Percentiles rank a stretch among this genome's conserved stretches.
phyloP scores from a whole-genome alignment of 1,140 invertebrate genomes.

The Myzus persicae region DNA sequence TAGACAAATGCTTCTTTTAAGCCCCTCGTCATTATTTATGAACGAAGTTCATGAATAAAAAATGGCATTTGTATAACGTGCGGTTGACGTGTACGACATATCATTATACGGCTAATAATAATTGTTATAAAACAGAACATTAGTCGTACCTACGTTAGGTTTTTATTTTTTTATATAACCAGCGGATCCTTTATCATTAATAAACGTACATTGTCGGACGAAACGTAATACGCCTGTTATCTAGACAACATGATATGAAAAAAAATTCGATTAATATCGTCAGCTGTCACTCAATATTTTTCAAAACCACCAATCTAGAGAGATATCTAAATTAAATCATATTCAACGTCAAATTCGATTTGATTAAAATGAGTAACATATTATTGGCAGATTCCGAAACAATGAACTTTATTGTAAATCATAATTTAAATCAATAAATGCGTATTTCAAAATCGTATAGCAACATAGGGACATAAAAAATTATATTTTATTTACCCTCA shows the following conservation, averaged over 20 bases:
- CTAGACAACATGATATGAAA: not conserved
- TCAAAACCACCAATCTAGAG: not conserved
- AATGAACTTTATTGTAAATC: not conserved
- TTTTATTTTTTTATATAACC: not conserved
- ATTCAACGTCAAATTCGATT: not conserved
- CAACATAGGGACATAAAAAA: not conserved
- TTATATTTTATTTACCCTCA: not conserved
- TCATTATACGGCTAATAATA: not conserved
- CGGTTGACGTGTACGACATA: not conserved
- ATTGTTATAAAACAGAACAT: not conserved
- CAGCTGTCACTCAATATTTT: not conserved
- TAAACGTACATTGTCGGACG: not conserved
- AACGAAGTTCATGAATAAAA: not conserved
- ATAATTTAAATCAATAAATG: not conserved
- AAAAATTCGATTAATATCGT: not conserved
- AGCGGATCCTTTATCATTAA: not conserved
- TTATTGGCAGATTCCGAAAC: not conserved
- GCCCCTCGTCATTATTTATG: not conserved
- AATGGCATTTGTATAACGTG: not conserved
- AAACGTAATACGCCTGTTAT: not conserved
- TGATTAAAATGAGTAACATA: not conserved
- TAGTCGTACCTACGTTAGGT: not conserved
- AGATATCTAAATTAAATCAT: not conserved
- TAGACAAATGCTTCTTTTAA: constrained; percentile 32
- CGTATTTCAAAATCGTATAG: not conserved